Evolutionary conservation across 2,797 vertebrate species (phyloP).

Genomic region (Gymnothorax javanicus): DNA sequence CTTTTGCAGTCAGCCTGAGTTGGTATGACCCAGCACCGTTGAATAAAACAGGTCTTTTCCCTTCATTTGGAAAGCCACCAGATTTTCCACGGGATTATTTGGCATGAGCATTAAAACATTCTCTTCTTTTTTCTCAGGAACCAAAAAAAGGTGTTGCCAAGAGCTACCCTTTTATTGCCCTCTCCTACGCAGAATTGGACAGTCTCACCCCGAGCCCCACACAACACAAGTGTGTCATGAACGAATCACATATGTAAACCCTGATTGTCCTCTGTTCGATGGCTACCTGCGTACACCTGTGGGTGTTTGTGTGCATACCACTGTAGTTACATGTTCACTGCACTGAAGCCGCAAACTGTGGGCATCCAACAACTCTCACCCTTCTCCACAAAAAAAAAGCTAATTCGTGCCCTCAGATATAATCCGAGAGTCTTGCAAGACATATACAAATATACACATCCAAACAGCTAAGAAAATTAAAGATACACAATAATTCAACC

Average conservation of each 20-base stretch:
- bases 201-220: neutral
- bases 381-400: neutral
- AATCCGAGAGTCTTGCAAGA: neutral
- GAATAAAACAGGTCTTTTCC: neutral
- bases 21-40: neutral
- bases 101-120: constrained; percentile 13
- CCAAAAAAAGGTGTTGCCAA: neutral
- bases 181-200: neutral
- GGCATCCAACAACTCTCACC: neutral
- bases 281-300: neutral
- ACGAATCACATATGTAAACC: neutral
- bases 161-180: neutral
- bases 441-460: neutral
- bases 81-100: neutral
- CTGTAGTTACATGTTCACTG: neutral
- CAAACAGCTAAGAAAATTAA: constrained; percentile 7
- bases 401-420: constrained; percentile 12
- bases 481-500: constrained; percentile 6
- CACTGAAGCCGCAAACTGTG: neutral
- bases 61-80: neutral
- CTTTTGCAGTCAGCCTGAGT: neutral
- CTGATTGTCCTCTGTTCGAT: neutral
- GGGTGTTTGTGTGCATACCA: neutral
- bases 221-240: neutral
- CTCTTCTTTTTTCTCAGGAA: neutral